Conservation (phyloP, 2,888 invertebrate species). For the Harpagoxenus sublaevis region DNA sequence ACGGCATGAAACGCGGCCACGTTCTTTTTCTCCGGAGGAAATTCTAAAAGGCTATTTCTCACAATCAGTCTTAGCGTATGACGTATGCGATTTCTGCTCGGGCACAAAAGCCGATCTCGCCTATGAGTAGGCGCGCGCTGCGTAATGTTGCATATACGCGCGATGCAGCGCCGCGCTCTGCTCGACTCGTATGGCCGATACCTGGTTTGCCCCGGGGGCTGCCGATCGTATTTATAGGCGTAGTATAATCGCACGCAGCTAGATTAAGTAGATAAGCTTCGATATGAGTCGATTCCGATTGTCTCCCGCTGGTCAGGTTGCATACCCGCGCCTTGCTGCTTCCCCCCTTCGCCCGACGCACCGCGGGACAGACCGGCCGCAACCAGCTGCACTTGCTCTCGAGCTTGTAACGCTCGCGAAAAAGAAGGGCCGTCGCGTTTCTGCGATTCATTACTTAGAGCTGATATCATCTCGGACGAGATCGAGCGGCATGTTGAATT, state of each 20-base stretch:
- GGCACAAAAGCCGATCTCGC: slow-evolving; percentile 35
- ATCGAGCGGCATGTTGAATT: slow-evolving; percentile 53
- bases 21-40: background rate
- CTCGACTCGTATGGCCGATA: slow-evolving; percentile 63
- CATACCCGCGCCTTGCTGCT: slow-evolving; percentile 20
- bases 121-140: slow-evolving; percentile 16
- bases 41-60: slow-evolving; percentile 32
- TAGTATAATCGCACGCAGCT: slow-evolving; percentile 62
- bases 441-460: slow-evolving; percentile 52
- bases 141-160: slow-evolving; percentile 20
- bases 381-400: slow-evolving; percentile 43
- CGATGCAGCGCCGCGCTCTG: slow-evolving; percentile 45
- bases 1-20: background rate
- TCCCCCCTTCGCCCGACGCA: slow-evolving; percentile 1
- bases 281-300: slow-evolving; percentile 70
- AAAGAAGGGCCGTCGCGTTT: slow-evolving; percentile 44
- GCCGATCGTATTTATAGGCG: slow-evolving; percentile 72
- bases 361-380: slow-evolving; percentile 4
- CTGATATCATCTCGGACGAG: slow-evolving; percentile 52
- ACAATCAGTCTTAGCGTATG: background rate
- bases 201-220: slow-evolving; percentile 68
- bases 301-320: slow-evolving; percentile 62
- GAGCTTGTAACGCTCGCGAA: slow-evolving; percentile 41
- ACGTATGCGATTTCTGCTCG: background rate
- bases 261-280: slow-evolving; percentile 72